phyloP scores from a whole-genome alignment of 2,888 invertebrate species.

The Tolmerus cingulatus region DNA sequence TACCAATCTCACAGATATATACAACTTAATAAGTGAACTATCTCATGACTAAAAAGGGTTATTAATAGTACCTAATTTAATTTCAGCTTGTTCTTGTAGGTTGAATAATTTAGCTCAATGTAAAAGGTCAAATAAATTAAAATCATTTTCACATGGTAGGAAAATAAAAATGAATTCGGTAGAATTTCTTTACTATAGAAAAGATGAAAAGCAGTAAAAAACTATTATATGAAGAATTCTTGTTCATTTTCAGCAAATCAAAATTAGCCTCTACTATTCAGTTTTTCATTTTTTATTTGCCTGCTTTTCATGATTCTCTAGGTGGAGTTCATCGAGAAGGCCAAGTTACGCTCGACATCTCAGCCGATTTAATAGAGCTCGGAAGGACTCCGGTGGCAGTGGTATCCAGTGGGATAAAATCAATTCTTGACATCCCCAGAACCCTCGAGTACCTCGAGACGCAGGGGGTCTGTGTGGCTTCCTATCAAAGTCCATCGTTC shows the following conservation, averaged over 20 bases:
- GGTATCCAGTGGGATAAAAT: constrained; percentile 95
- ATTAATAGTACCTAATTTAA: too few relatives aligned
- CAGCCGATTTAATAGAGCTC: constrained; percentile 92
- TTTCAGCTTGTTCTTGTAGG: too few relatives aligned
- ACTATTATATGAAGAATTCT: neutral
- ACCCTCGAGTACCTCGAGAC: constrained; percentile 97
- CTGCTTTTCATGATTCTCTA: constrained; percentile 64
- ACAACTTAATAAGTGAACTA: too few relatives aligned
- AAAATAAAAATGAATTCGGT: too few relatives aligned
- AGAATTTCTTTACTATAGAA: too few relatives aligned
- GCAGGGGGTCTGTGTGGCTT: constrained; percentile 89
- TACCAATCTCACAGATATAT: too few relatives aligned
- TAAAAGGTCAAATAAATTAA: too few relatives aligned
- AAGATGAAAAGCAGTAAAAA: too few relatives aligned
- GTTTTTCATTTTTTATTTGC: neutral
- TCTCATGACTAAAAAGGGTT: too few relatives aligned
- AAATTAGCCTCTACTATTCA: neutral
- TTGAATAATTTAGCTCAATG: too few relatives aligned
- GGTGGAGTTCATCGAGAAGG: constrained; percentile 95
- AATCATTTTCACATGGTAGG: too few relatives aligned
- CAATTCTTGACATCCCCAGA: constrained; percentile 92
- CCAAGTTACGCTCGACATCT: constrained; percentile 87
- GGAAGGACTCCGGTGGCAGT: constrained; percentile 82
- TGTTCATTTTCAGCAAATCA: neutral
- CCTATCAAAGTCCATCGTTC: constrained; percentile 70